These are phyloP conservation scores for Leptopilina syphax DNA, from an alignment of 2,888 invertebrate species.

Conservation along the genomic window DNA sequence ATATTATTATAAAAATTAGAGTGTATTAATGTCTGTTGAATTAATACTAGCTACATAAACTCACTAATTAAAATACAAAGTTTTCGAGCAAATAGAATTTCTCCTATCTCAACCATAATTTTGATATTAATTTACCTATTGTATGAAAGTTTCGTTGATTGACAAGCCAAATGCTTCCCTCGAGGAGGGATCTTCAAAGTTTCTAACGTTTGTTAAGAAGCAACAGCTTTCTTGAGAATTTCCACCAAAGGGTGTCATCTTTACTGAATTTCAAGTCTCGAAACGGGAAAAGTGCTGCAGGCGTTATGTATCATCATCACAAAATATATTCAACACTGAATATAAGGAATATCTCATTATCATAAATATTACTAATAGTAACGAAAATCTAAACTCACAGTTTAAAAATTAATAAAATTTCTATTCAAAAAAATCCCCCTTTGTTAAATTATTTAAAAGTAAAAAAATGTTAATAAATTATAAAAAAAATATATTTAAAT, in stretches of 20 bases:
- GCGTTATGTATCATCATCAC: slow-evolving; percentile 6
- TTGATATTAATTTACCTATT: no score
- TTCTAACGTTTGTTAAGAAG: background rate
- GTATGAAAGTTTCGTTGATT: no score
- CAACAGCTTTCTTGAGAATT: background rate
- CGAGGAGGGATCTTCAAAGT: background rate
- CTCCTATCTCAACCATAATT: no score
- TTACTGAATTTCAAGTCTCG: background rate
- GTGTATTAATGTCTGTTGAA: no score
- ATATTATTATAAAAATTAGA: no score
- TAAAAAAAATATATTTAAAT: no score
- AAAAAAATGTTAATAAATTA: no score
- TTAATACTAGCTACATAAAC: no score
- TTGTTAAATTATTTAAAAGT: no score
- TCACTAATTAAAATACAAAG: background rate
- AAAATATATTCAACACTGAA: background rate
- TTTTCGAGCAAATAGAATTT: no score
- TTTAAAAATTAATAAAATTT: no score
- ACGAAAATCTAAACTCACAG: background rate
- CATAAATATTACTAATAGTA: background rate
- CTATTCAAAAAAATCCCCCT: no score
- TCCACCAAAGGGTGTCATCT: background rate
- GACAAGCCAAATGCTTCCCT: background rate
- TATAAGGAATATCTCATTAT: background rate
- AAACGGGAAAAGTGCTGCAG: background rate